Percentiles rank a stretch among this genome's conserved stretches.
Conservation (phyloP, 2,113 vertebrate species). For the Aegotheles bennettii region DNA sequence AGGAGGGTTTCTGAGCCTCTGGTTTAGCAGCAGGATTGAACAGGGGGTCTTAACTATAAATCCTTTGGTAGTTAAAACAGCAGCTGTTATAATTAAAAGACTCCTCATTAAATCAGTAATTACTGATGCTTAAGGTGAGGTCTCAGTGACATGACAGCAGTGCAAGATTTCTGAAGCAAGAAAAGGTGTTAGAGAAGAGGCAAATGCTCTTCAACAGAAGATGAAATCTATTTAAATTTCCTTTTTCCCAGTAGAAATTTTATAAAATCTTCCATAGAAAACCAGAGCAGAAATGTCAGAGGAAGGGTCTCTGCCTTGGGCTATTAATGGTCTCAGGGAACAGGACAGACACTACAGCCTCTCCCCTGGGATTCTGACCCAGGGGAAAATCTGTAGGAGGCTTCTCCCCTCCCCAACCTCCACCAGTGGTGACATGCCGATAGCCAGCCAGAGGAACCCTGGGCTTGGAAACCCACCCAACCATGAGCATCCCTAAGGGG, state of each 20-base stretch:
- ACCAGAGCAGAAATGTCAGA: background rate
- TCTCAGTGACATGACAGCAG: background rate
- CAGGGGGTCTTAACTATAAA: slow-evolving; percentile 55
- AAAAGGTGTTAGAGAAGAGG: background rate
- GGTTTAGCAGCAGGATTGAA: slow-evolving; percentile 31
- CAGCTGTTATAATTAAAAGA: slow-evolving; percentile 71
- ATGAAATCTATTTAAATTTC: background rate
- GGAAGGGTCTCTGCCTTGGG: background rate
- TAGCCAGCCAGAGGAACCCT: background rate
- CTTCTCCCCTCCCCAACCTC: background rate
- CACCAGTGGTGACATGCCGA: background rate
- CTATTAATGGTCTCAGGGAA: background rate
- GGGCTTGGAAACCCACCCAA: background rate
- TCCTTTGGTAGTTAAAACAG: slow-evolving; percentile 70
- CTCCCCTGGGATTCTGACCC: background rate
- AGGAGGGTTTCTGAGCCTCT: slow-evolving; percentile 15
- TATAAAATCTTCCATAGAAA: background rate
- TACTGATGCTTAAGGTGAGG: slow-evolving; percentile 40
- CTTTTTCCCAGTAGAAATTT: background rate
- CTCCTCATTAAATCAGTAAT: slow-evolving; percentile 63
- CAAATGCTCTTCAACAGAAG: background rate
- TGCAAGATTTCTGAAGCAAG: slow-evolving; percentile 18
- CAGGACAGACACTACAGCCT: background rate
- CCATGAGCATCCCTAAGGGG: background rate
- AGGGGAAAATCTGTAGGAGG: accelerated